Percentiles rank a stretch among this genome's conserved stretches.
Conservation (phyloP, 2,113 vertebrate genomes). For the Nipponia nippon region DNA sequence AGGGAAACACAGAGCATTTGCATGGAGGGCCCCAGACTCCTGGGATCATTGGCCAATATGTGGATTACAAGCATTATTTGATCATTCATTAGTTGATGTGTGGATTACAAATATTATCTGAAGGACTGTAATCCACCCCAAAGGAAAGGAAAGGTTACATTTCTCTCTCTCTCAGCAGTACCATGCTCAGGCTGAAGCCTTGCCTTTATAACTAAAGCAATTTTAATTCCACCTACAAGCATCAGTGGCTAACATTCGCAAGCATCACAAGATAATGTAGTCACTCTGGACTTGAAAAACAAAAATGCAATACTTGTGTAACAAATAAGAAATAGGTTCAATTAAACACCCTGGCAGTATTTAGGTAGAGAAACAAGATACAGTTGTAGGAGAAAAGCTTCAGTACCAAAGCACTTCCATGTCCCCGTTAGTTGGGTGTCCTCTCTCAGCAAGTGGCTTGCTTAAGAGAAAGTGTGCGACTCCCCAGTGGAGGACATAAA, state of each 20-base stretch:
- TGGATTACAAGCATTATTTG: not conserved
- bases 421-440: not conserved
- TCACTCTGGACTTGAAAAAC: conserved; percentile 27
- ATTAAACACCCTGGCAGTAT: not conserved
- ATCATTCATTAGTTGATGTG: not conserved
- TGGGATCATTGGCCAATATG: not conserved
- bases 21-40: not conserved
- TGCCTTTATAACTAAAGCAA: conserved; percentile 26
- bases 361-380: not conserved
- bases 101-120: not conserved
- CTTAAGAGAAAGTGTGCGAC: not conserved
- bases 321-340: conserved; percentile 34
- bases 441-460: not conserved
- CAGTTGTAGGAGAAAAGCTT: not conserved
- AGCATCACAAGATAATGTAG: conserved; percentile 55
- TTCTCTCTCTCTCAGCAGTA: not conserved
- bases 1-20: not conserved
- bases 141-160: not conserved
- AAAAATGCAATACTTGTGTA: conserved; percentile 5
- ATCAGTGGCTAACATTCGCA: conserved; percentile 30
- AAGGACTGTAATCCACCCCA: not conserved
- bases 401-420: not conserved
- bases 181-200: conserved; percentile 3
- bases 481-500: not conserved
- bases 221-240: conserved; percentile 59